Evolutionary conservation across 2,113 vertebrate species (phyloP), one percentile per base, ranked within the genome.

Genomic region (Planiliza haematocheilus): DNA sequence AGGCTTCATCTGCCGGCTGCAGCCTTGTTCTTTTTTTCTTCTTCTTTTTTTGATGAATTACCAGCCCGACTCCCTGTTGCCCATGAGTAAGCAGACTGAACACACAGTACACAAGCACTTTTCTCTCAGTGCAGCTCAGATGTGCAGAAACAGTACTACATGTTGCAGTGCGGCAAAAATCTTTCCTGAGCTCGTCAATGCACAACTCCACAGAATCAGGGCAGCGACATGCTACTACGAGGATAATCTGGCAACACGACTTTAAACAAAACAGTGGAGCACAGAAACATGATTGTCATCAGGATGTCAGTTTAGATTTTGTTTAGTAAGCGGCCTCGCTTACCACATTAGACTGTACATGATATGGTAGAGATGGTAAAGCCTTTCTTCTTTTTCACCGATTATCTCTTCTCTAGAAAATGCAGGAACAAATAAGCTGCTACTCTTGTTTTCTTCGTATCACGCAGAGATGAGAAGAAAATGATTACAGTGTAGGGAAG

Each of bases 221-320:
- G 70, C 49, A 63, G 36, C 42, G 69, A 57, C 51, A 70, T 59
- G 39, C 49, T 18, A 70, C 53, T 67, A 68, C 70, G 66, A 58
- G 36, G 30, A 61, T 60, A 38, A 30, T 30, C 60, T 58, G 58
- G 67, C 53, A 51, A 50, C 65, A 64, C 50, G 49, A 38, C 69
- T 70, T 78, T 18, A 48, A n/a, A 56, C 41, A 72, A 75, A 82
- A 76, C 36, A 45, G 67, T 69, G 62, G 61, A 85, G 52, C 52
- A 79, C 73, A 34, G 24, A 74, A 74, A 70, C 59, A 75, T 73
- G 90, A 91, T 89, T 91, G 88, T 91, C 90, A 16, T 65, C 65
- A 36, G 79, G 53, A 71, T 75, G 60, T 72, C 77, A 43, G 72
- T 79, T 74, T 43, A 21, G 49, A 53, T 52, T n/a, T 61, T n/a